phyloP scores from a whole-genome alignment of 1,140 invertebrate genomes.

The Drosophila kikkawai region DNA sequence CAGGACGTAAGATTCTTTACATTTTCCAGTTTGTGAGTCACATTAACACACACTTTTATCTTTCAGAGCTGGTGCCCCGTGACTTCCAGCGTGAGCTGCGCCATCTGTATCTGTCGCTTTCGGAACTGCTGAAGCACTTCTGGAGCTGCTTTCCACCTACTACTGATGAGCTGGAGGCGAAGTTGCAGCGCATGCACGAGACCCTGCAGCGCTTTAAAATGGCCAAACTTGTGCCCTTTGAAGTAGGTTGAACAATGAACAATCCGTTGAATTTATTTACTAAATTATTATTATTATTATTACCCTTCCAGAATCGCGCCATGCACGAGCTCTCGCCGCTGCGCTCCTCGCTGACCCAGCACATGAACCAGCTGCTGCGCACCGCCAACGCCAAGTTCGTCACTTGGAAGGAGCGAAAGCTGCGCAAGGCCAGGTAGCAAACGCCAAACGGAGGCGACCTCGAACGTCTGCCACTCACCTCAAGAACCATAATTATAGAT shows the following conservation, averaged over 20 bases:
- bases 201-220: conserved; percentile 95
- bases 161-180: conserved; percentile 91
- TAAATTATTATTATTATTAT: too few species aligned
- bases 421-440: conserved; percentile 80
- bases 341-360: conserved; percentile 93
- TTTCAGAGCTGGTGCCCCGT: conserved; percentile 90
- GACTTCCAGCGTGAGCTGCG: conserved; percentile 94
- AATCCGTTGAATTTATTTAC: background rate
- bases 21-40: background rate
- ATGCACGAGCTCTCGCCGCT: conserved; percentile 91
- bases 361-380: conserved; percentile 93
- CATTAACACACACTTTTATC: conserved; percentile 3
- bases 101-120: conserved; percentile 92
- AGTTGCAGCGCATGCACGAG: conserved; percentile 93
- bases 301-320: conserved; percentile 88
- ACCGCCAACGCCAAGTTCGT: conserved; percentile 93
- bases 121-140: conserved; percentile 96
- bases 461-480: conserved; percentile 41
- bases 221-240: conserved; percentile 93
- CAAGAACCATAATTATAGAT: conserved; percentile 59
- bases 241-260: conserved; percentile 86
- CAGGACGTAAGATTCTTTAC: conserved; percentile 89
- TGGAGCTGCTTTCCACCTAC: conserved; percentile 97
- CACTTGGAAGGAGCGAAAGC: conserved; percentile 92
- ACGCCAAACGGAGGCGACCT: conserved; percentile 31